Base-by-base conservation (phyloP, 2,888 invertebrate genomes). In the Sabellastarte sp. region DNA sequence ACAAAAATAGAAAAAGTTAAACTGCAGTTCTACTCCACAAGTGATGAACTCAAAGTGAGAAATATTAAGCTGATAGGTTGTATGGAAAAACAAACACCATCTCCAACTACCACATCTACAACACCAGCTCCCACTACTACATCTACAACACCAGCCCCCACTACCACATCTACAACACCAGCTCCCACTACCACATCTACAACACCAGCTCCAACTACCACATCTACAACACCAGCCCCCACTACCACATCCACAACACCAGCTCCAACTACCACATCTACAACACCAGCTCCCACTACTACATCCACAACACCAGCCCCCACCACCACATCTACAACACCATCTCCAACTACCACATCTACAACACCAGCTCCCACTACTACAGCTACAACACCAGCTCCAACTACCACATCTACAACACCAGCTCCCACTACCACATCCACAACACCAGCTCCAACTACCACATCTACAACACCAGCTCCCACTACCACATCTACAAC, bases 281-380 rank as follows among this genome's bases (percentile, higher is more conserved):
- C 32, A 53, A 3, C 59, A 26, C 28, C 60, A 60, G n/a, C 55
- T 29, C 4, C 55, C 29, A 41, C 31, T 28, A 24, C 26, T 28
- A 4, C 58, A 59, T 2, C 53, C 30, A 24, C 59, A 63, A 24
- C 63, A 59, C 15, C 10, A 31, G 3, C 10, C 4, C 20, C 51
- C 26, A n/a, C 59, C 31, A n/a, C 59, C 3, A 15, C 59, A 58
- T 31, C 59, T 29, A 10, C 32, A 58, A 33, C 59, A 58, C 26
- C 32, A 31, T 4, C 59, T 3, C 10, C 32, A n/a, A 20, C 32
- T 26, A n/a, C 15, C 10, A 24, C 53, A 53, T 20, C 53, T 15
- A 10, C 61, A 57, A 15, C 61, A 61, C 24, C 63, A 15, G 20
- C 53, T 24, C 3, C 41, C 26, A 10, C 51, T 32, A 26, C 59